Base-by-base conservation (phyloP, 2,797 vertebrate genomes). In the Salarias fasciatus region DNA sequence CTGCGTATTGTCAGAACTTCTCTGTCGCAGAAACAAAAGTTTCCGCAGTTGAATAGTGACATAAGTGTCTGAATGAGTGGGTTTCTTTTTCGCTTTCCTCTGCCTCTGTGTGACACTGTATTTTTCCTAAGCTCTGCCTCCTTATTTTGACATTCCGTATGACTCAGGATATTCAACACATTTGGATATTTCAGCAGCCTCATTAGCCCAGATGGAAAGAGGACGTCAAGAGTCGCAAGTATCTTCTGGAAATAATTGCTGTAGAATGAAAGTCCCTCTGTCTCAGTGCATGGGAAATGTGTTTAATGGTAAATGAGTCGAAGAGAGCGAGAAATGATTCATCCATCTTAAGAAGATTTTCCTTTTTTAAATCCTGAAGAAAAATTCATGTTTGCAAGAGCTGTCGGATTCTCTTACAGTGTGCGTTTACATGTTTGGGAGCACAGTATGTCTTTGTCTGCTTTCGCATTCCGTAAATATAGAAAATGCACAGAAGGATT, bases 211-310 rank as follows among this genome's bases (percentile, higher is more conserved):
- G 63, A 53, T 62, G 69, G 73, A 85, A 86, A 83, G 11, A 44
- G 9, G 33, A 66, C 11, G 11, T 77, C 64, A 69, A n/a, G 14
- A 51, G 56, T 53, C 54, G 43, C 11, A 11, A 14, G 45, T 55
- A 72, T 73, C 36, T 15, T 61, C 80, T 77, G 54, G 46, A 85
- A 84, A 77, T 72, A 63, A 61, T 43, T 11, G 6, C n/a, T 37
- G 63, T 61, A 46, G 47, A 58, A 79, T 82, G 49, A 86, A 89
- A 77, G 75, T 46, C 12, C 15, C 44, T 83, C 54, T 82, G 75
- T 89, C 44, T 35, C 11, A 47, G 36, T 3, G 28, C 31, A 69
- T 59, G 80, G 74, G 74, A 80, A 83, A 72, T 48, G 66, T 77
- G 55, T 66, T 69, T 44, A 53, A 15, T 44, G 7, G 67, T 46